Evolutionary conservation across 1,140 invertebrate genomes (phyloP).

Genomic region (Heliconius himera): DNA sequence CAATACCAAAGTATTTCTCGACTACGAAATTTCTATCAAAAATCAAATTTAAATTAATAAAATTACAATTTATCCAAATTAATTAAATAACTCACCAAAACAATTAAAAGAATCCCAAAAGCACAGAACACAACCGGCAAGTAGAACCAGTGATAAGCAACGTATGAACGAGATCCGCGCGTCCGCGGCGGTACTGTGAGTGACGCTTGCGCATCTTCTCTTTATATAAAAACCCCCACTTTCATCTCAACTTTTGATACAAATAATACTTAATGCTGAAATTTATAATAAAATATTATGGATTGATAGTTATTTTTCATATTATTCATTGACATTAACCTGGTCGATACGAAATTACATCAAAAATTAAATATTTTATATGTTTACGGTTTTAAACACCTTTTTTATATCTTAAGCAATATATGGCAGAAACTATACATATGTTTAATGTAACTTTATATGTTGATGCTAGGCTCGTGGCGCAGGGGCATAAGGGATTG

Average conservation of each 20-base stretch:
- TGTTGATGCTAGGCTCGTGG: no score
- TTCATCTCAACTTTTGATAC: slow-evolving; percentile 38
- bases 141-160: neutral
- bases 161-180: slow-evolving; percentile 20
- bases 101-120: slow-evolving; percentile 33
- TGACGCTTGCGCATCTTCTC: slow-evolving; percentile 46
- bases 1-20: no score
- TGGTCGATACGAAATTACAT: neutral
- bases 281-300: slow-evolving; percentile 6
- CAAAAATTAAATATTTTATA: neutral
- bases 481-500: no score
- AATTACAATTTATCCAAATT: neutral
- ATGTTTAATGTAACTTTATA: no score
- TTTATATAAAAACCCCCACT: slow-evolving; percentile 61
- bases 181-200: slow-evolving; percentile 47
- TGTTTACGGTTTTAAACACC: neutral
- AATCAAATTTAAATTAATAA: no score
- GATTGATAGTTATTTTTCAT: neutral
- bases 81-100: slow-evolving; percentile 28
- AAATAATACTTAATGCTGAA: slow-evolving; percentile 21
- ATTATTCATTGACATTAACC: neutral
- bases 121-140: slow-evolving; percentile 17
- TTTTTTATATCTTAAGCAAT: neutral
- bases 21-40: no score
- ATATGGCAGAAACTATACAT: neutral